Percentiles rank a stretch among this genome's conserved stretches.
These are phyloP conservation scores for Cyphomyrus plagiostoma DNA, from an alignment of 2,113 vertebrate species.

Conservation along the genomic window DNA sequence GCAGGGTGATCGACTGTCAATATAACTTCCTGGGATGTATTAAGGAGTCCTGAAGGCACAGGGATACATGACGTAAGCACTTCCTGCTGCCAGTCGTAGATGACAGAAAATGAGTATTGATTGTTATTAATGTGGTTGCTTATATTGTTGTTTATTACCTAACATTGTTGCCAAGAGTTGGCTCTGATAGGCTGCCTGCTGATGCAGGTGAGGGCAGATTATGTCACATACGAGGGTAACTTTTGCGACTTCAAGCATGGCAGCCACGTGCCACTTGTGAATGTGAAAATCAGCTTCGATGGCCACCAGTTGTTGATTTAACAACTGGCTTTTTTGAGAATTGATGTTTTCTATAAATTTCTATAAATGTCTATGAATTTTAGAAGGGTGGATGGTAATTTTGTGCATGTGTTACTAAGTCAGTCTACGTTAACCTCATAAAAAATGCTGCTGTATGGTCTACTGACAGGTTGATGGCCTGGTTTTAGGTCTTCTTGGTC, in stretches of 20 bases:
- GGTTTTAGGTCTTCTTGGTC: neutral
- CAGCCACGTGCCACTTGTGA: neutral
- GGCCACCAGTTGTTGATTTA: neutral
- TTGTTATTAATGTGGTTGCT: neutral
- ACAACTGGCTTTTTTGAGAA: neutral
- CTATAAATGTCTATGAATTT: neutral
- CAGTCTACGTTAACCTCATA: neutral
- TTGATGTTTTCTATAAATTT: neutral
- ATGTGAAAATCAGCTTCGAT: neutral
- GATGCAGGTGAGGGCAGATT: neutral
- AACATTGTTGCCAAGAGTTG: neutral
- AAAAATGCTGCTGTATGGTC: neutral
- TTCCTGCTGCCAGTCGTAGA: slow-evolving; percentile 11
- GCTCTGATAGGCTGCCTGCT: slow-evolving; percentile 1
- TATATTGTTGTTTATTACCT: slow-evolving; percentile 10
- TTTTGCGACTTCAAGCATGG: neutral
- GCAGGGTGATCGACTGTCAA: neutral
- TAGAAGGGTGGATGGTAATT: neutral
- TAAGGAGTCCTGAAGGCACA: neutral
- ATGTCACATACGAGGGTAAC: neutral
- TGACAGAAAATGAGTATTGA: slow-evolving; percentile 25
- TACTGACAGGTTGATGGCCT: neutral
- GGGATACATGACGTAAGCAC: neutral
- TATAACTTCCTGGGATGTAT: slow-evolving; percentile 4
- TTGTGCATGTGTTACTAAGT: neutral